These are phyloP conservation scores for Pseudolycoriella hygida DNA, from an alignment of 2,888 invertebrate genomes.

Conservation along the genomic window DNA sequence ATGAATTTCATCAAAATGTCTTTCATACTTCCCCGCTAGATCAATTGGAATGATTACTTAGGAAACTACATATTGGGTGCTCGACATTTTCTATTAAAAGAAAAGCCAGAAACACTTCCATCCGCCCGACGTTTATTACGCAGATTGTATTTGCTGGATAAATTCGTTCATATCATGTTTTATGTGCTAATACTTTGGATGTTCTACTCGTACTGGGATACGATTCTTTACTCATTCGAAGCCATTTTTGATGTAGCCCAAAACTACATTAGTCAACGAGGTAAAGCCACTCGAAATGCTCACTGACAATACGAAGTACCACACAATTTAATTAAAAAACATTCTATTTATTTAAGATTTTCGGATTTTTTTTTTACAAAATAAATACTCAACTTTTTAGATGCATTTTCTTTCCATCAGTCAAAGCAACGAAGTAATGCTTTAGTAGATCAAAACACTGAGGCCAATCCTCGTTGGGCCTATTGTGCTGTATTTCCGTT, in stretches of 20 bases:
- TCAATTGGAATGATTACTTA: conserved; percentile 47
- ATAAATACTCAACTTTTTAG: too few species aligned
- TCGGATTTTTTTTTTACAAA: too few species aligned
- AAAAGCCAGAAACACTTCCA: conserved; percentile 58
- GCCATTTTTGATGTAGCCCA: conserved; percentile 1
- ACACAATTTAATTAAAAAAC: too few species aligned
- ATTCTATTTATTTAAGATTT: too few species aligned
- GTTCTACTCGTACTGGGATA: conserved; percentile 23
- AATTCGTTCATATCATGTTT: conserved; percentile 19
- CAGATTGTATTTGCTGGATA: conserved; percentile 34
- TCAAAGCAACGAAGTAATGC: too few species aligned
- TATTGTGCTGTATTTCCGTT: too few species aligned
- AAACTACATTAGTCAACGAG: neutral
- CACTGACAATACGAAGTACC: too few species aligned
- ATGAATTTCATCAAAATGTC: neutral
- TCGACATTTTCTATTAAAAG: conserved; percentile 69
- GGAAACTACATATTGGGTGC: conserved; percentile 61
- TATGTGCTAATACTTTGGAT: conserved; percentile 21
- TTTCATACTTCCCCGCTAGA: conserved; percentile 11
- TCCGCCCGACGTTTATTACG: conserved; percentile 34
- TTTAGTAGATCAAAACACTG: too few species aligned
- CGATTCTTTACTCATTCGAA: conserved; percentile 16
- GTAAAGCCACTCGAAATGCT: neutral
- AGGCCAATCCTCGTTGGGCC: too few species aligned
- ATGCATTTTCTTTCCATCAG: too few species aligned